Percentiles rank a stretch among this genome's conserved stretches.
Evolutionary conservation across 2,113 vertebrate genomes (phyloP).

Genomic region (Sisor rabdophorus): DNA sequence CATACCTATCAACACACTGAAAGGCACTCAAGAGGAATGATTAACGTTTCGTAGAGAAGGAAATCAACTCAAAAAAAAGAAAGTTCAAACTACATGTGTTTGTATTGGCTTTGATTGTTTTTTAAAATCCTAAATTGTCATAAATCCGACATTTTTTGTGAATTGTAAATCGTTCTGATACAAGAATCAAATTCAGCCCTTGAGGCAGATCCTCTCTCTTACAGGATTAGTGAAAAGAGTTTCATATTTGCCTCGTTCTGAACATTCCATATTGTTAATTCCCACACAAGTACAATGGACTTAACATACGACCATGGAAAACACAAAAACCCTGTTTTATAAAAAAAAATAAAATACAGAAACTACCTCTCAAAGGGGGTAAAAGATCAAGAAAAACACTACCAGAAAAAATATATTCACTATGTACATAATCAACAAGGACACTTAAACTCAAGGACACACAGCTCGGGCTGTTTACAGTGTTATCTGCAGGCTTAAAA

Average conservation of each 20-base stretch:
- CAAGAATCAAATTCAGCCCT: constrained; percentile 9
- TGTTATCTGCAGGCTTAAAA: constrained; percentile 63
- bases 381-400: constrained; percentile 45
- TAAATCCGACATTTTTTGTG: background rate
- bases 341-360: constrained; percentile 50
- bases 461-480: constrained; percentile 64
- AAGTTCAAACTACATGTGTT: background rate
- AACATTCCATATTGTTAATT: constrained; percentile 51
- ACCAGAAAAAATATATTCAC: constrained; percentile 62
- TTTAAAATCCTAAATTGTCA: no score
- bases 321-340: constrained; percentile 60
- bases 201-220: constrained; percentile 52
- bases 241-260: constrained; percentile 63
- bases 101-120: no score
- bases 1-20: constrained; percentile 36
- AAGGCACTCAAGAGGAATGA: constrained; percentile 78
- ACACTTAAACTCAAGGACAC: constrained; percentile 73
- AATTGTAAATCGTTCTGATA: constrained; percentile 4
- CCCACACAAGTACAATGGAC: constrained; percentile 40
- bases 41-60: constrained; percentile 46
- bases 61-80: constrained; percentile 28
- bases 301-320: constrained; percentile 66
- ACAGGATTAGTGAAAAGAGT: constrained; percentile 62
- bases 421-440: constrained; percentile 76
- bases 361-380: constrained; percentile 46